Evolutionary conservation across 2,113 vertebrate genomes (phyloP).

Genomic region (Patagioenas fasciata): DNA sequence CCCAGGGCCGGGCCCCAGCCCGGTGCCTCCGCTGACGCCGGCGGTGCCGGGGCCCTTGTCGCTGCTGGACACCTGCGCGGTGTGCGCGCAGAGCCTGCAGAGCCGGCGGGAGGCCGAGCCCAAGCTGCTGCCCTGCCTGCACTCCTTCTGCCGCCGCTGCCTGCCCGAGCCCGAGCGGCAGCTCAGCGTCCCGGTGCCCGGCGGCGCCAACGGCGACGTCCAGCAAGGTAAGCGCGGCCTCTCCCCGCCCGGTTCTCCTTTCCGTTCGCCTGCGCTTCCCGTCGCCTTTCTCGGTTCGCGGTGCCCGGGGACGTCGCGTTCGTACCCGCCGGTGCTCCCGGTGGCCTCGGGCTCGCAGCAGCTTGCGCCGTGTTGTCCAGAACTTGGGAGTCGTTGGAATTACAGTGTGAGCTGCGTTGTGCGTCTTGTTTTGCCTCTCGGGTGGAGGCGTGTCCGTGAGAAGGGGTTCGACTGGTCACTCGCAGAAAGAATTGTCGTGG

Average conservation of each 20-base stretch:
- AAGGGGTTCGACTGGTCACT: too few species aligned
- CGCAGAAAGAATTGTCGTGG: fast-evolving
- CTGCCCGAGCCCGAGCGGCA: constrained; percentile 92
- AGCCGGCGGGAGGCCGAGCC: constrained; percentile 90
- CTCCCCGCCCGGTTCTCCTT: too few species aligned
- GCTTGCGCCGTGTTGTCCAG: too few species aligned
- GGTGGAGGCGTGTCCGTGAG: too few species aligned
- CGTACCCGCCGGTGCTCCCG: too few species aligned
- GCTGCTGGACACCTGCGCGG: constrained; percentile 92
- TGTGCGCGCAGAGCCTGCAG: constrained; percentile 95
- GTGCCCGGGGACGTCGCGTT: too few species aligned
- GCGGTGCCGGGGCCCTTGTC: constrained; percentile 73
- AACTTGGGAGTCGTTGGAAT: too few species aligned
- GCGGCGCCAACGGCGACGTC: constrained; percentile 91
- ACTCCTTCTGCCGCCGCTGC: constrained; percentile 95
- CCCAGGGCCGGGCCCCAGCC: constrained; percentile 68
- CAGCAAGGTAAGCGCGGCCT: constrained; percentile 84
- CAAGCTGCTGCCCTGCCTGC: constrained; percentile 94
- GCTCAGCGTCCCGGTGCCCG: constrained; percentile 89
- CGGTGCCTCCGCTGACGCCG: constrained; percentile 71
- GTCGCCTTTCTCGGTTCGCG: too few species aligned
- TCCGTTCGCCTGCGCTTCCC: too few species aligned
- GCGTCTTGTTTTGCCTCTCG: too few species aligned
- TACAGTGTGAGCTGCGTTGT: too few species aligned
- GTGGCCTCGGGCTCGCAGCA: too few species aligned